phyloP scores from a whole-genome alignment of 2,797 vertebrate species.

The Furcifer pardalis region DNA sequence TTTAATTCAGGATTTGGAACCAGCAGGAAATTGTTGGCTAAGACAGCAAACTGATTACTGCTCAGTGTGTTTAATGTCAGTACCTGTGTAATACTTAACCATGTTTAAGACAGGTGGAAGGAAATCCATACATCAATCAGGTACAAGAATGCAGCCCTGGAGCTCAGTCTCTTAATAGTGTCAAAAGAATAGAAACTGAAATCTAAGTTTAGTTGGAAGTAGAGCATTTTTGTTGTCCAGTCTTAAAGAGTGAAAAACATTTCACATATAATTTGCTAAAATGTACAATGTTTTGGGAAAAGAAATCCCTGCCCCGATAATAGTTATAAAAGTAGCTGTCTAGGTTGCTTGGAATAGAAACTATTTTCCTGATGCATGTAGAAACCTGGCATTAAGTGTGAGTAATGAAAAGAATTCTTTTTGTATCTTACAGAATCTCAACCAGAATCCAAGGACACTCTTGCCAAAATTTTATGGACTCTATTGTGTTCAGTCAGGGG shows the following conservation, averaged over 20 bases:
- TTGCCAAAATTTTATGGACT: slow-evolving; percentile 98
- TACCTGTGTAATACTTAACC: background rate
- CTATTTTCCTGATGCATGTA: background rate
- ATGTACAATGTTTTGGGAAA: background rate
- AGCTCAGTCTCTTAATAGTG: background rate
- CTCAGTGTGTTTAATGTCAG: background rate
- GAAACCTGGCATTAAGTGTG: background rate
- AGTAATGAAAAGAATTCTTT: slow-evolving; percentile 8
- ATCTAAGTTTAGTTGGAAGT: background rate
- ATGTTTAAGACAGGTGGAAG: background rate
- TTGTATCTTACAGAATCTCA: slow-evolving; percentile 85
- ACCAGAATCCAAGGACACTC: slow-evolving; percentile 95
- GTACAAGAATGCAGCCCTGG: background rate
- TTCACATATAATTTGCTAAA: background rate
- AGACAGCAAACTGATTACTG: background rate
- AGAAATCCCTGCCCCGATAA: background rate
- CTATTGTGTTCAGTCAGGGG: slow-evolving; percentile 91
- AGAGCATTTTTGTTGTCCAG: background rate
- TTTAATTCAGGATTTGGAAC: background rate
- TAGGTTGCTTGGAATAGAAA: background rate
- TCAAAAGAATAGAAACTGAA: background rate
- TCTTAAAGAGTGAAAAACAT: background rate
- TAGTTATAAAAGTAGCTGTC: background rate
- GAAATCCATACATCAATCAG: background rate
- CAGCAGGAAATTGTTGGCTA: background rate